Evolutionary conservation across 2,113 vertebrate species (phyloP), one percentile per base, ranked within the genome.

Genomic region (Taxidea taxus): DNA sequence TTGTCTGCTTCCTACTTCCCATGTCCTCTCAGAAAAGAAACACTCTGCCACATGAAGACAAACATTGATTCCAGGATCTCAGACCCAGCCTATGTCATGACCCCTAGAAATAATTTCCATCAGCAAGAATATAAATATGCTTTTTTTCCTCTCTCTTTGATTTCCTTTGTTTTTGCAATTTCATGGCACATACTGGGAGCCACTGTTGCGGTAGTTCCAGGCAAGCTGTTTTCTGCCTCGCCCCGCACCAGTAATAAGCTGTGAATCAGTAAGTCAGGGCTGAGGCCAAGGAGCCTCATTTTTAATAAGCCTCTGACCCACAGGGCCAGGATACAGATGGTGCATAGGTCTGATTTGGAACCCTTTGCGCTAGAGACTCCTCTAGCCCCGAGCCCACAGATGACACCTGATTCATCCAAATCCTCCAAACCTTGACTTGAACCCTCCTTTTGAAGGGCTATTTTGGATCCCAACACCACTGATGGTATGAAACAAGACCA

Each of bases 101-200:
- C 95, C 96, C 89, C n/a, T 62, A 86, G 62, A 97, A 98, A 97
- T 82, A 91, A 97, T 92, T 97, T 92, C 87, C 90, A 95, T 97
- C 96, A 98, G 97, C 97, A 98, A 96, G 42, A 96, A 96, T 97
- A 78, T 70, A 95, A 92, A 87, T 85, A 82, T 7, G 25, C 5
- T n/a, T 82, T 51, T 90, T 49, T 31, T 54, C 3, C 74, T 75
- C 72, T 7, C 54, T 44, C 14, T 25, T 93, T 72, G 4, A 62
- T 94, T 96, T 97, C 90, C 92, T 96, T 84, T 96, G 94, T 56
- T 95, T 95, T 97, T 81, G 74, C 39, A 91, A 90, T 51, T 72
- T 49, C 42, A 70, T n/a, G 64, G 64, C n/a, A 86, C 18, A 27
- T 37, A 39, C 25, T 58, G 64, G 44, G 82, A 96, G n/a, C 49